phyloP scores from a whole-genome alignment of 2,797 vertebrate species.

The Petrocephalus schoutedeni region DNA sequence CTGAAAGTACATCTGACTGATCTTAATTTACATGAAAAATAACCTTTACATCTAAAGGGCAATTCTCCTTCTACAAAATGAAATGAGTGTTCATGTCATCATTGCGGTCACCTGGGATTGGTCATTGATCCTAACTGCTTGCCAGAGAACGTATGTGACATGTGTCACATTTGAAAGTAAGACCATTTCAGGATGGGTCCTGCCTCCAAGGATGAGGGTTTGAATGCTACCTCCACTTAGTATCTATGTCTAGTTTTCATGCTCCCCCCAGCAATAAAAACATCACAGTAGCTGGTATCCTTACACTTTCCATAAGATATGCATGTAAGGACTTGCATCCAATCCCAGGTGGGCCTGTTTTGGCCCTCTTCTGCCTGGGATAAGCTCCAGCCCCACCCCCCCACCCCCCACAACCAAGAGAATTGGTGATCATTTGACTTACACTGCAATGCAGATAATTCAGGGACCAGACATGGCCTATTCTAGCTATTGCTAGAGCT shows the following conservation, averaged over 20 bases:
- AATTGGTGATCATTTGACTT: no score
- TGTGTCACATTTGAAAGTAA: neutral
- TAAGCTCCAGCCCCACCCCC: neutral
- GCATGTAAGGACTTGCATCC: neutral
- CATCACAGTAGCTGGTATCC: neutral
- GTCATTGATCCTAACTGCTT: neutral
- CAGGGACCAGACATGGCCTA: neutral
- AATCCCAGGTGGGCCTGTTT: neutral
- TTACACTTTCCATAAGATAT: neutral
- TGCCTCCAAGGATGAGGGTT: neutral
- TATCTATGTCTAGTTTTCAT: neutral
- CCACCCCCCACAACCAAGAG: no score
- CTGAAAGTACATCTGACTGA: neutral
- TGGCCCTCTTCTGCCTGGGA: neutral
- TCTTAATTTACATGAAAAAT: neutral
- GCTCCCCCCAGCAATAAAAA: neutral
- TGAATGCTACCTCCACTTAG: neutral
- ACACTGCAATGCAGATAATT: neutral
- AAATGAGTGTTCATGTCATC: neutral
- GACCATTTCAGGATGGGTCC: neutral
- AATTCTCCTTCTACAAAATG: neutral
- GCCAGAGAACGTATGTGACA: neutral
- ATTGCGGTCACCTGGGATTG: neutral
- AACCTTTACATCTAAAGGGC: neutral
- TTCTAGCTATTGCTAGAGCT: neutral